Evolutionary conservation across 1,140 invertebrate genomes (phyloP), one percentile per base, ranked within the genome.

Genomic region (Drosophila funebris): DNA sequence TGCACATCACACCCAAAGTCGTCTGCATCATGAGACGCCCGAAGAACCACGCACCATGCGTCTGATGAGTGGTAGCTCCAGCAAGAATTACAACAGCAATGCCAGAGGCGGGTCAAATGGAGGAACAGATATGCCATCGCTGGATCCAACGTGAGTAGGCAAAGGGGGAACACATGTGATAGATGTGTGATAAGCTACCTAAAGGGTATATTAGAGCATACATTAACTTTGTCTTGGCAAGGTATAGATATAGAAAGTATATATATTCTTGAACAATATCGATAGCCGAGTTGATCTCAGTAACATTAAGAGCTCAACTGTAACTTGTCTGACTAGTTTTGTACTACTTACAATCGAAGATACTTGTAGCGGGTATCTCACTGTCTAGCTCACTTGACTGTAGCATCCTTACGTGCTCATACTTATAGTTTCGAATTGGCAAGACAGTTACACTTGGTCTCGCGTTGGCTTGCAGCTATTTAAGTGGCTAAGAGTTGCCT

Each of bases 81-180:
- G 58, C 31, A 77, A 58, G 29, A 82, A 85, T 24, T 67, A 79
- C 46, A 83, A 82, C 16, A 70, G 31, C 22, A 73, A 75, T 46
- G 57, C 20, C 8, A 33, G 44, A 4, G 4, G 13, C 13, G 27
- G 63, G n/a, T 36, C 56, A 8, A 50, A 16, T 9, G 75, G 57
- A 11, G 78, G 63, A 5, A 52, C 75, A 2, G 78, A 79, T 27
- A 46, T 52, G 9, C 76, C 78, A n/a, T 84, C 88, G 7, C 60
- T 85, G 27, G 90, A 92, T 73, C 84, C 90, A 62, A 90, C 73
- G 90, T 91, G 66, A 89, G 83, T 82, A 4, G 3, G n/a, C 13
- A 31, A 71, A 9, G 27, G 11, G n/a, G 33, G n/a, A n/a, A n/a
- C n/a, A n/a, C n/a, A n/a, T n/a, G n/a, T n/a, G n/a, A n/a, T n/a